Evolutionary conservation across 2,797 vertebrate genomes (phyloP), one percentile per base, ranked within the genome.

Genomic region (Apogon hyalosoma): DNA sequence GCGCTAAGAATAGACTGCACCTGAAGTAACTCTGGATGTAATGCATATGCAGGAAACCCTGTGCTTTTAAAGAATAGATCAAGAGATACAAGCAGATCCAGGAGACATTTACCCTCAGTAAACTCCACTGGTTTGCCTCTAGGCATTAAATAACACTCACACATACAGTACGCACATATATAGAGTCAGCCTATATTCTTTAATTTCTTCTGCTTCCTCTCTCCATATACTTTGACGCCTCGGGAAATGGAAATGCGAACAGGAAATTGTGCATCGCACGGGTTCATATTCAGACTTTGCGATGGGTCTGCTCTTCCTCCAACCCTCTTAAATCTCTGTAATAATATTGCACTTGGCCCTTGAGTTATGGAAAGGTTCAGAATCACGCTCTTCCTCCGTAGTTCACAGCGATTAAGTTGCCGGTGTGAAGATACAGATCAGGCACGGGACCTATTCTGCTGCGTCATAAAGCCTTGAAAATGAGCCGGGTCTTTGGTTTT

Each of bases 381-480:
- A 60, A 64, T 40, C 19, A 18, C 42, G 54, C 50, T 6, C 41
- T 36, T 69, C 66, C 66, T 78, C 68, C 53, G 49, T 36, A 68
- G 70, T 79, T 82, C 71, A 83, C 63, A 50, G 43, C 74, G 83
- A 87, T 81, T 65, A 81, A 63, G 51, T 62, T 46, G 48, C 50
- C 40, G 41, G 42, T 42, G 41, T 49, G 31, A 36, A 61, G 65
- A 60, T 43, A 64, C 11, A 31, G 38, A 57, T 39, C 41, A 3
- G 42, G 49, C 54, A 60, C 21, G 10, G 33, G 33, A 36, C 7
- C 8, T 36, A 8, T 10, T 36, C 33, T 1, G 11, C 4, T 31
- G 43, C 21, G 3, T 9, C 24, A 18, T 10, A 36, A 36, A 36
- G 43, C 7, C 14, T n/a, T 45, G 10, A 40, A 31, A 3, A 18